Conservation (phyloP, 2,797 vertebrate species). For the Anguilla anguilla region DNA sequence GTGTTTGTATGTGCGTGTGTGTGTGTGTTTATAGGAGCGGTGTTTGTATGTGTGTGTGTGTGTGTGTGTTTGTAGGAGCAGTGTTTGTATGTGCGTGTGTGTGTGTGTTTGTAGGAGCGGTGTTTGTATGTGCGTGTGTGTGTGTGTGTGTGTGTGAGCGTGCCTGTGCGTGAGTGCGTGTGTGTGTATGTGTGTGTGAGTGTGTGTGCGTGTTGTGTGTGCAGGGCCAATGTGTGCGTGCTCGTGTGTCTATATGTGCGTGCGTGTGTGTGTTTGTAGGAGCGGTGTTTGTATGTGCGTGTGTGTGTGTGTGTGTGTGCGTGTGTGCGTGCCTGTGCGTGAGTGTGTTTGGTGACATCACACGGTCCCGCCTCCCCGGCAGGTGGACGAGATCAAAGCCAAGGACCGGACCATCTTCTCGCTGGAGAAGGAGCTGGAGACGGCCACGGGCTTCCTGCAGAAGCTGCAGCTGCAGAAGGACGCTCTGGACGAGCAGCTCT, state of each 20-base stretch:
- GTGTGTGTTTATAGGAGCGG: too few species aligned
- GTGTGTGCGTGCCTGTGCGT: not conserved
- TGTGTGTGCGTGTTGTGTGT: not conserved
- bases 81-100: too few species aligned
- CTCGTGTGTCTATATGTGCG: not conserved
- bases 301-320: not conserved
- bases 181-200: not conserved
- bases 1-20: too few species aligned
- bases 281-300: not conserved
- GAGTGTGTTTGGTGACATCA: not conserved
- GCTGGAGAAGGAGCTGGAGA: constrained; percentile 94
- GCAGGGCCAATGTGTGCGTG: not conserved
- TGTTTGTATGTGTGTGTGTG: too few species aligned
- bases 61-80: too few species aligned
- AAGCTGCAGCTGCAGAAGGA: constrained; percentile 97
- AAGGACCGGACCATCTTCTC: constrained; percentile 95
- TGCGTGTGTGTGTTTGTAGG: too few species aligned
- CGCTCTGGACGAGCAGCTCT: constrained; percentile 94
- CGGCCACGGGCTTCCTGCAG: constrained; percentile 85
- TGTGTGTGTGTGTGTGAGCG: not conserved
- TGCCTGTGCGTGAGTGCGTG: not conserved
- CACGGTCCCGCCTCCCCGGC: constrained; percentile 31
- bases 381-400: constrained; percentile 99
- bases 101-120: too few species aligned
- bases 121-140: too few species aligned